Conservation (phyloP, 2,888 invertebrate species). For the Amphipyra berbera region DNA sequence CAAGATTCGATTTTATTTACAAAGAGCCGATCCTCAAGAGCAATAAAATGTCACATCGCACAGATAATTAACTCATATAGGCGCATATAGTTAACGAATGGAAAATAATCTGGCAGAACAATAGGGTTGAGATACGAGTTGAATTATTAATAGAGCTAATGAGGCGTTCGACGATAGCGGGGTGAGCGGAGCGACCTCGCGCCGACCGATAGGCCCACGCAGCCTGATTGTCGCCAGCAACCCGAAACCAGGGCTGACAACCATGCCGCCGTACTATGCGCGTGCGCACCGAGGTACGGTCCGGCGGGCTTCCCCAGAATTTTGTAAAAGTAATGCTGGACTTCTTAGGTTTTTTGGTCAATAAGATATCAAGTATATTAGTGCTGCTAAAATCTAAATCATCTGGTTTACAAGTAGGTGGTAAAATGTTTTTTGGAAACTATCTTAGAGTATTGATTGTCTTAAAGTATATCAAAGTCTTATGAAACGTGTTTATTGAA, state of each 20-base stretch:
- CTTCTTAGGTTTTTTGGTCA: not conserved
- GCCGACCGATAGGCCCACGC: conserved; percentile 86
- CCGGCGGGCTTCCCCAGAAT: conserved; percentile 31
- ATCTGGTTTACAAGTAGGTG: not conserved
- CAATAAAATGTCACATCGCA: conserved; percentile 52
- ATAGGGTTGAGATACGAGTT: conserved; percentile 84
- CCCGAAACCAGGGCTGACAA: conserved; percentile 68
- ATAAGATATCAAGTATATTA: not conserved
- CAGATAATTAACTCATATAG: conserved; percentile 60
- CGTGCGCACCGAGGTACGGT: conserved; percentile 14
- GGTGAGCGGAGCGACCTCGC: conserved; percentile 88
- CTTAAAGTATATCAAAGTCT: no score
- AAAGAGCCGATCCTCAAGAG: conserved; percentile 42
- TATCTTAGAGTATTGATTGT: no score
- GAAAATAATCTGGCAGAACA: conserved; percentile 82
- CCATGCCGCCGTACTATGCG: conserved; percentile 13
- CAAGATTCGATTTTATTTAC: conserved; percentile 15
- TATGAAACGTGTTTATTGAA: no score
- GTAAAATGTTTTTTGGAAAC: not conserved
- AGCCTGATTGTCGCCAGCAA: conserved; percentile 88
- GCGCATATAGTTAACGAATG: conserved; percentile 68
- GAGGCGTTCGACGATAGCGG: conserved; percentile 81
- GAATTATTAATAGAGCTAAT: conserved; percentile 88
- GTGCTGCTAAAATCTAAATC: not conserved
- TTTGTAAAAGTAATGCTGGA: not conserved